Percentiles rank a stretch among this genome's conserved stretches.
Evolutionary conservation across 2,113 vertebrate species (phyloP).

Genomic region (Scophthalmus maximus): DNA sequence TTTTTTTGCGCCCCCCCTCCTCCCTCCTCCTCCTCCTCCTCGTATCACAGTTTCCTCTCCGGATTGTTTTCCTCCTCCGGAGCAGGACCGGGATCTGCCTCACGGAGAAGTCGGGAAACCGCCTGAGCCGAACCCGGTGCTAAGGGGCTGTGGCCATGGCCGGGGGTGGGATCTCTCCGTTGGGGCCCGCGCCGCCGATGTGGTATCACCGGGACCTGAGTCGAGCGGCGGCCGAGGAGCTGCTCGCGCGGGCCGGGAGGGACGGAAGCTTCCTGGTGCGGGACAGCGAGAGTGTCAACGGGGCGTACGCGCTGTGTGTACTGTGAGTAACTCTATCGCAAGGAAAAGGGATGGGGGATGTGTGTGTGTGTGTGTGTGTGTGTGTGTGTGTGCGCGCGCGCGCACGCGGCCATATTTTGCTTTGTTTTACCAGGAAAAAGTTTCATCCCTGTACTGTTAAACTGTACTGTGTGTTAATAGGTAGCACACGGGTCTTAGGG

Average conservation of each 20-base stretch:
- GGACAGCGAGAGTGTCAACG: slow-evolving; percentile 94
- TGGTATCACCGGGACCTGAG: slow-evolving; percentile 97
- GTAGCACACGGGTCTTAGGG: neutral
- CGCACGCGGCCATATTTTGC: neutral
- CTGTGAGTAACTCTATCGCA: slow-evolving; percentile 86
- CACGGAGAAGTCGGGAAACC: slow-evolving; percentile 53
- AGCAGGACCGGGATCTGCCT: neutral
- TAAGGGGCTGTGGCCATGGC: slow-evolving; percentile 82
- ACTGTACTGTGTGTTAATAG: neutral
- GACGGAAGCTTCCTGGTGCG: slow-evolving; percentile 97
- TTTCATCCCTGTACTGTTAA: neutral
- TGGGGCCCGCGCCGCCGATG: slow-evolving; percentile 82
- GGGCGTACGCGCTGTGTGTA: slow-evolving; percentile 92
- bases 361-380: no score
- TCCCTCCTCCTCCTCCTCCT: no score
- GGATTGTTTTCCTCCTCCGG: slow-evolving; percentile 15
- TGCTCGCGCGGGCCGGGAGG: slow-evolving; percentile 89
- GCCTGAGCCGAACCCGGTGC: slow-evolving; percentile 60
- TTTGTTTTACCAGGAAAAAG: neutral
- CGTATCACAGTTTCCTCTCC: no score
- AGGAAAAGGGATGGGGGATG: neutral
- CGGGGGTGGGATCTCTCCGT: slow-evolving; percentile 67
- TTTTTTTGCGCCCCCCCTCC: no score
- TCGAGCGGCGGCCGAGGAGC: slow-evolving; percentile 93
- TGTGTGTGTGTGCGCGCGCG: no score